These are phyloP conservation scores for Camponotus pennsylvanicus DNA, from an alignment of 1,140 invertebrate species.

Conservation along the genomic window DNA sequence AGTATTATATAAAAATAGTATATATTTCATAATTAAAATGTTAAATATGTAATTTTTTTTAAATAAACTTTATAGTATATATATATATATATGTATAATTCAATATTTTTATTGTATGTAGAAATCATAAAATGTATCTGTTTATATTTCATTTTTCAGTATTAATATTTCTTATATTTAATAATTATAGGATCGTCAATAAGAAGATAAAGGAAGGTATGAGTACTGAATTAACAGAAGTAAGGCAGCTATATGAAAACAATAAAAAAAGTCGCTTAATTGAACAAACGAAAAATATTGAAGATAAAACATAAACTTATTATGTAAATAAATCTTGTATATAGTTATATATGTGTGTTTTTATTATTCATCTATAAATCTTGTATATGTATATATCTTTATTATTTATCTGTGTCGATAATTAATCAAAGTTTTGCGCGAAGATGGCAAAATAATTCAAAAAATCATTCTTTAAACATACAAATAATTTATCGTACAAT, in stretches of 20 bases:
- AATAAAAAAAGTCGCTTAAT: not conserved
- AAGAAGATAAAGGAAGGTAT: constrained; percentile 3
- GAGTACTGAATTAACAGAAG: not conserved
- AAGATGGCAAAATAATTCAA: not conserved
- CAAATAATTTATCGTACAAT: constrained; percentile 44
- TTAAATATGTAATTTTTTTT: constrained; percentile 10
- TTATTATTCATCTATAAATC: not conserved
- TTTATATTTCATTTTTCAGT: constrained; percentile 8
- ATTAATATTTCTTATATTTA: not conserved
- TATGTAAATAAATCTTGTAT: constrained; percentile 23
- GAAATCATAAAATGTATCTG: not conserved
- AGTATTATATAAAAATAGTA: constrained; percentile 38
- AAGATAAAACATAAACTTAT: constrained; percentile 24
- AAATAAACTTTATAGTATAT: not conserved
- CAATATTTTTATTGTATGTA: not conserved
- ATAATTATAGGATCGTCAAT: not conserved
- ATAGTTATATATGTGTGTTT: constrained; percentile 9
- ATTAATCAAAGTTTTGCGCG: not conserved
- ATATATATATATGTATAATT: not conserved
- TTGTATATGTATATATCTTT: constrained; percentile 16
- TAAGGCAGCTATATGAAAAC: not conserved
- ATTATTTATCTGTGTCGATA: not conserved
- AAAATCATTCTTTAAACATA: constrained; percentile 33
- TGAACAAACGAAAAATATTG: not conserved
- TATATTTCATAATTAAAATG: not conserved